Evolutionary conservation across 2,113 vertebrate species (phyloP), one percentile per base, ranked within the genome.

Genomic region (Clarias batrachus): DNA sequence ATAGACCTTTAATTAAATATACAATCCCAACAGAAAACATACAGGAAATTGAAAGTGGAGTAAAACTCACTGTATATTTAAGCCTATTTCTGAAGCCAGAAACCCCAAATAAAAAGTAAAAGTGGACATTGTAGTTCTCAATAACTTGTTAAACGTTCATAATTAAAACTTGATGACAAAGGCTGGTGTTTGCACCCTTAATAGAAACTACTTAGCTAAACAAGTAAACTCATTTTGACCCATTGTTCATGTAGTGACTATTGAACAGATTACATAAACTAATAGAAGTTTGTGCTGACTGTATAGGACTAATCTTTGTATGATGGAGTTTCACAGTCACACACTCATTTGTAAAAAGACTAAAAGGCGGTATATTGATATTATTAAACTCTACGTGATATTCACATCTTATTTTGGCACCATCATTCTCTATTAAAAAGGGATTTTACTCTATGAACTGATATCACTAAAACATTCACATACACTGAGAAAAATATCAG

Each of bases 1-100:
- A 94, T 94, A 92, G 93, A 94, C 87, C 88, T 92, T 88, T 87
- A 94, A 94, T 91, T 95, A 95, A 94, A 95, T 66, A 62, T 90
- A 90, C 84, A 91, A 92, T 91, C 93, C 87, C 82, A 88, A 89
- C 89, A 91, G 33, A 89, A 90, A 88, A 82, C 57, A 56, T 82
- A 73, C 71, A 80, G 48, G 54, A 52, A 62, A 87, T 68, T 48
- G 33, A 65, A 76, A 74, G 84, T 84, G 87, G 87, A 90, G 90
- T 87, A 93, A 89, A 87, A 93, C 81, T 6, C 7, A 48, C 48
- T 48, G 6, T 88, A 57, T 88, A 90, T 90, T 90, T 85, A 88
- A 91, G 48, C 87, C 85, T 62, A 92, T 87, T 90, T 73, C 85
- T 88, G 30, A 85, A 89, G 63, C 60, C 56, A 81, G 76, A 25